Evolutionary conservation across 1,140 invertebrate genomes (phyloP), one percentile per base, ranked within the genome.

Genomic region (Drosophila bifasciata): DNA sequence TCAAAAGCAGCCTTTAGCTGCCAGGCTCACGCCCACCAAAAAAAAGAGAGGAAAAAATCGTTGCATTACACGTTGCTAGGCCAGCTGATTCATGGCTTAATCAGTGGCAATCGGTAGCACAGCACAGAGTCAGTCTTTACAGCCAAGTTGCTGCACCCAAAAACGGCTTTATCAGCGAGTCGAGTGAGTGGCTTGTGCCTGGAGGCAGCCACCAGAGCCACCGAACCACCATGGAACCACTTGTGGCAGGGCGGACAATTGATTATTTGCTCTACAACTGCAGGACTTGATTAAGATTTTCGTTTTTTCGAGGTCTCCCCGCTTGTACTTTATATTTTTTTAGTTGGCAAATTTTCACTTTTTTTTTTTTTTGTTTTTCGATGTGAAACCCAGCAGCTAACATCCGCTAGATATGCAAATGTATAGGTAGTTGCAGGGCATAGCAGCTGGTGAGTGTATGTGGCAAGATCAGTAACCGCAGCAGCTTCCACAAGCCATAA

Each of bases 21-120:
- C 25, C 52, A 83, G 83, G 83, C 83, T 70, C 67, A 79, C 83
- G 83, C 83, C 83, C 83, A 88, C 83, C 79, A 50, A 63, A 78
- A 58, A 64, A 57, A 45, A 55, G 32, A 46, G 23, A 68, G 19
- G 39, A n/a, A 61, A 57, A 61, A 68, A 49, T 56, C 66, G 51
- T 72, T 64, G 62, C 78, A 76, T 79, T 79, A 80, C 46, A 44
- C 57, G 60, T 63, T 36, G 66, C 51, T 62, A 45, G 53, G 45
- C 76, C 66, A 88, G 58, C 78, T 88, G 83, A 88, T 88, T 89
- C 83, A 88, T 88, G 83, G 73, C 84, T 85, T 85, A 85, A 85
- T 85, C 81, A 86, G 73, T 58, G 69, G 45, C 81, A 77, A 86
- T 85, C 81, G 83, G 81, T 85, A 85, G 81, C 79, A 59, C 7